A percentile compares a stretch with the other conserved stretches of the same genome.
These are phyloP conservation scores for Linnaemya vulpina DNA, from an alignment of 2,888 invertebrate species.

Conservation along the genomic window DNA sequence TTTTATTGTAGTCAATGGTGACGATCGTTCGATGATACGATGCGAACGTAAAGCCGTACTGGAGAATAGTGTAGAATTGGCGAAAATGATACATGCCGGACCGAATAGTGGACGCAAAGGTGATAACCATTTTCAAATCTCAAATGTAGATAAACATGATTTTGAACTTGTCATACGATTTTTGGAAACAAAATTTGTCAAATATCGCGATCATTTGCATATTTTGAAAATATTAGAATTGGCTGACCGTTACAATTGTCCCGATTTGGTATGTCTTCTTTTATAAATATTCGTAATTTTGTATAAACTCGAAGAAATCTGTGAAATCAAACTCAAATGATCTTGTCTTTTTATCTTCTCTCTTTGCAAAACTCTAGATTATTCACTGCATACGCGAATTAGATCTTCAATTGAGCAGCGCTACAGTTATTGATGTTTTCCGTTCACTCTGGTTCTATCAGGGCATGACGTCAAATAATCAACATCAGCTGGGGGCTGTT, in stretches of 20 bases:
- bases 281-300: slow-evolving; percentile 10
- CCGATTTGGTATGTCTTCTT: slow-evolving; percentile 80
- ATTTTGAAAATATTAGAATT: slow-evolving; percentile 82
- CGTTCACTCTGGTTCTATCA: slow-evolving; percentile 82
- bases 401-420: slow-evolving; percentile 81
- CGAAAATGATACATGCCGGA: slow-evolving; percentile 82
- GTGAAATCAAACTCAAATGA: slow-evolving; percentile 7
- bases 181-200: slow-evolving; percentile 82
- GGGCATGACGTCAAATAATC: slow-evolving; percentile 79
- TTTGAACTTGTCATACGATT: slow-evolving; percentile 82
- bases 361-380: slow-evolving; percentile 72
- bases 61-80: slow-evolving; percentile 82
- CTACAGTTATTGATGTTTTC: slow-evolving; percentile 82
- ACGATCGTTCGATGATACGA: slow-evolving; percentile 82
- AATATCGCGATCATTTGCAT: slow-evolving; percentile 82
- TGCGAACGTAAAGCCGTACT: slow-evolving; percentile 81
- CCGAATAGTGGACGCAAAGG: slow-evolving; percentile 82
- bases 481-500: slow-evolving; percentile 77
- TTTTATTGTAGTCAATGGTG: slow-evolving; percentile 82
- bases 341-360: slow-evolving; percentile 1
- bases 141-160: slow-evolving; percentile 82
- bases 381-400: slow-evolving; percentile 83
- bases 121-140: slow-evolving; percentile 82
- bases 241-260: slow-evolving; percentile 82
- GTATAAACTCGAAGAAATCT: neutral